Evolutionary conservation across 2,888 invertebrate species (phyloP), one percentile per base, ranked within the genome.

Genomic region (Orthosia incerta): DNA sequence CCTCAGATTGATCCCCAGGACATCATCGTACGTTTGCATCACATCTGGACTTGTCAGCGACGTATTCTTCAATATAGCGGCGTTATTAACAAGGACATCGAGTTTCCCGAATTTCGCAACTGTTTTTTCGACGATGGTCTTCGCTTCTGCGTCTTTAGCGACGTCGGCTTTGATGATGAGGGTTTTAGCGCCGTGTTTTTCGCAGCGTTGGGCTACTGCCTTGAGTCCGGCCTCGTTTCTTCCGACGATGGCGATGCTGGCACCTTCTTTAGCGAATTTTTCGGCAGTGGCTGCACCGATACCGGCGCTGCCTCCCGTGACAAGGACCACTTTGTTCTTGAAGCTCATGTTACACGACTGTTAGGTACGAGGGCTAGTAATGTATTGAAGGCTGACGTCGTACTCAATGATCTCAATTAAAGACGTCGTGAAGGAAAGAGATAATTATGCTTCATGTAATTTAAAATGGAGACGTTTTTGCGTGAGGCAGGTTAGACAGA

Each of bases 71-170:
- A 74, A 23, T 1, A 88, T 81, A 0, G 87, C 92, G 16, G 91
- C 91, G 26, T 91, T 91, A 71, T 92, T 92, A 0, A 92, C 81
- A 12, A 92, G 80, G 4, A 93, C 76, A 62, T 93, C 90, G 0
- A 92, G 66, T 79, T 89, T 89, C 0, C 88, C 88, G 62, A 84
- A 92, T 46, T 80, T 83, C 0, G 84, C 71, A 4, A 90, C 67
- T 1, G 89, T 88, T 79, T 87, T 71, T 11, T 78, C 48, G 0
- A 92, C 56, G 0, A 90, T 76, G 12, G 65, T 74, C n/a, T 80
- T 79, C 0, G 74, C 80, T 26, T 89, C 88, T 3, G 74, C 79
- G 23, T 91, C 90, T 51, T 88, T 84, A 2, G 87, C 60, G 1
- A 92, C 50, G 23, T 92, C 92, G 0, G 88, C 90, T 76, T 80